Conservation (phyloP, 2,888 invertebrate genomes). For the Hypena proboscidalis region DNA sequence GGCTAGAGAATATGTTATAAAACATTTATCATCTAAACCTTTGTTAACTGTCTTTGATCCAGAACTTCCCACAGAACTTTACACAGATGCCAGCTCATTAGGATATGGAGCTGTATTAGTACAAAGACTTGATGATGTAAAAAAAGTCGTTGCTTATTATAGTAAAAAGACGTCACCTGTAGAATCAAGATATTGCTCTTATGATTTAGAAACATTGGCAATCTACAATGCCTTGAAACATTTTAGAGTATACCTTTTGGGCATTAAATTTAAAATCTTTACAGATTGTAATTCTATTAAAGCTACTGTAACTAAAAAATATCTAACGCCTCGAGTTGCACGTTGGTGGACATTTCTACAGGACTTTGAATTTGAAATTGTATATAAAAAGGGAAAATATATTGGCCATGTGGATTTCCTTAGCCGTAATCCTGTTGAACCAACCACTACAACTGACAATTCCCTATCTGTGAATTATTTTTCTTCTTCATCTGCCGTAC, state of each 20-base stretch:
- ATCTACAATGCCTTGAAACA: slow-evolving; percentile 33
- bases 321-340: slow-evolving; percentile 34
- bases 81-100: slow-evolving; percentile 40
- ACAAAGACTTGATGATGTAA: slow-evolving; percentile 4
- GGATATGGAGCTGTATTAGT: slow-evolving; percentile 36
- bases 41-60: slow-evolving; percentile 39
- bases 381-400: slow-evolving; percentile 36
- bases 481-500: no score
- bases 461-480: no score
- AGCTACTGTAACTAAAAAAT: slow-evolving; percentile 31
- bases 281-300: slow-evolving; percentile 33
- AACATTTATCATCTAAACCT: slow-evolving; percentile 28
- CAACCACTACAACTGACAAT: no score
- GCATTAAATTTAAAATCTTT: slow-evolving; percentile 14
- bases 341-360: slow-evolving; percentile 41
- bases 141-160: slow-evolving; percentile 40
- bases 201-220: slow-evolving; percentile 54
- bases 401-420: no score
- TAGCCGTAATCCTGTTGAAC: no score
- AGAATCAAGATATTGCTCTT: slow-evolving; percentile 41
- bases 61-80: slow-evolving; percentile 27
- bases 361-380: slow-evolving; percentile 34
- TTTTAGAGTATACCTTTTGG: slow-evolving; percentile 56
- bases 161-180: slow-evolving; percentile 26
- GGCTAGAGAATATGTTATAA: slow-evolving; percentile 28